phyloP scores from a whole-genome alignment of 1,140 invertebrate genomes.

The Triops longicaudatus region DNA sequence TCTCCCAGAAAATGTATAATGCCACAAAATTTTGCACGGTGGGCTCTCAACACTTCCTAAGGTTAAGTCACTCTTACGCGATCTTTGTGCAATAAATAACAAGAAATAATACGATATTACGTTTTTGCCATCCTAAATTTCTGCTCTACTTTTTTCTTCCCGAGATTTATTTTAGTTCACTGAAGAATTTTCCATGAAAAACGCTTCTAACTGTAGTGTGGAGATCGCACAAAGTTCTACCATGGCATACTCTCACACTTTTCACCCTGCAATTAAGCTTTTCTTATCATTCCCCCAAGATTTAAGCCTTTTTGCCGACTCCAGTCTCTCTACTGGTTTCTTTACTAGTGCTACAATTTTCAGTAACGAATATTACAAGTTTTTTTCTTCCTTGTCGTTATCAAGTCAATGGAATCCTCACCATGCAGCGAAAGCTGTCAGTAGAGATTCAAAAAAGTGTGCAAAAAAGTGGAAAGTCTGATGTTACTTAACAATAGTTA shows the following conservation, averaged over 20 bases:
- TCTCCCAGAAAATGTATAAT: no score
- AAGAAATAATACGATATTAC: not conserved
- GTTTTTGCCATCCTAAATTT: not conserved
- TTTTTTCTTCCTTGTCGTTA: not conserved
- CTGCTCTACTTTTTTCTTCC: not conserved
- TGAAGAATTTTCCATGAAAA: not conserved
- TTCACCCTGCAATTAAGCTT: not conserved
- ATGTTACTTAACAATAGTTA: constrained; percentile 1
- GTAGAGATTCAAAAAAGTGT: not conserved
- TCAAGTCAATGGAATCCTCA: not conserved
- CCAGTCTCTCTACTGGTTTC: not conserved
- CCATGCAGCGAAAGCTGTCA: not conserved
- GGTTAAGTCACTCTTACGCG: not conserved
- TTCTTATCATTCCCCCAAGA: not conserved
- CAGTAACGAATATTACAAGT: not conserved
- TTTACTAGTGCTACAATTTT: not conserved
- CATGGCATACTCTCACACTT: not conserved
- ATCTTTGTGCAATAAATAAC: not conserved
- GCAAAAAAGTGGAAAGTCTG: not conserved
- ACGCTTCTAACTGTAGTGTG: not conserved
- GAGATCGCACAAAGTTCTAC: not conserved
- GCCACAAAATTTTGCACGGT: no score
- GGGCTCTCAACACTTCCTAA: no score
- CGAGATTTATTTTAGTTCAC: not conserved
- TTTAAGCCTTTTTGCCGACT: not conserved